phyloP scores from a whole-genome alignment of 2,113 vertebrate species.

The Rostratula benghalensis region DNA sequence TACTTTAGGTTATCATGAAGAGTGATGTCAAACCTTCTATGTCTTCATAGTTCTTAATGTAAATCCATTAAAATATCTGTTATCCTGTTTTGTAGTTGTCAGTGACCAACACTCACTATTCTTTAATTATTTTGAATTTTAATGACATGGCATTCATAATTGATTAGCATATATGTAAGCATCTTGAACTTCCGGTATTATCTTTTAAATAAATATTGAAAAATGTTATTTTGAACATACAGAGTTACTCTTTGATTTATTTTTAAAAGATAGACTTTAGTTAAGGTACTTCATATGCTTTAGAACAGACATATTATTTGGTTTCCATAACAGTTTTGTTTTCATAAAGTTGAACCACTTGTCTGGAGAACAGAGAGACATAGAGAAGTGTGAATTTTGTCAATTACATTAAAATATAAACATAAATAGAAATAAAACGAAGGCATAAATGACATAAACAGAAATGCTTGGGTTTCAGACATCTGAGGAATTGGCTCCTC shows the following conservation, averaged over 20 bases:
- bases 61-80: neutral
- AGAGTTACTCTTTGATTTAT: neutral
- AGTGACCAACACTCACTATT: neutral
- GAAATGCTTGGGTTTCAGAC: neutral
- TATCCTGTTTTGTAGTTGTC: neutral
- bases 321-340: neutral
- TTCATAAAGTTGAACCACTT: neutral
- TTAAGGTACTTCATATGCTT: neutral
- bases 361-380: neutral
- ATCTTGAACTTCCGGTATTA: neutral
- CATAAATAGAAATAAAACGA: too few species aligned
- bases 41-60: neutral
- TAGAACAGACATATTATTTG: neutral
- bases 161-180: neutral
- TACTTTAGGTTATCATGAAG: neutral
- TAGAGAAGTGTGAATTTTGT: neutral
- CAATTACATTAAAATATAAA: neutral
- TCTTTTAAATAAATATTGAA: neutral
- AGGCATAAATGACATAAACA: neutral
- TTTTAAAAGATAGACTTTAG: neutral
- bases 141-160: neutral
- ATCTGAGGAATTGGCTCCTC: neutral
- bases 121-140: neutral
- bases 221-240: neutral
- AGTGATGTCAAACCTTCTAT: neutral